Conservation (phyloP, 2,797 vertebrate genomes). For the Chromis chromis region DNA sequence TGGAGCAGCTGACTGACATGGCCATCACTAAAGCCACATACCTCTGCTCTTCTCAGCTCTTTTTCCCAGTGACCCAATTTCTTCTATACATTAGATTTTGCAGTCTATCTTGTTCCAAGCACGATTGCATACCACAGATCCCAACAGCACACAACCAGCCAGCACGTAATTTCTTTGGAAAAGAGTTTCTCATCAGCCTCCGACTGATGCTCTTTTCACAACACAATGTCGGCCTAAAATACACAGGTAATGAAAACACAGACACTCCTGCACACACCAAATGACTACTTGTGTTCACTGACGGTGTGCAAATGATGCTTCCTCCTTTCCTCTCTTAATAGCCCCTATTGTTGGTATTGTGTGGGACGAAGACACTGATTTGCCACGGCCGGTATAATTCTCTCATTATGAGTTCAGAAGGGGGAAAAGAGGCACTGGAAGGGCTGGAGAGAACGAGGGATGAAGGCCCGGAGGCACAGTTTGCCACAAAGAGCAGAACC, state of each 20-base stretch:
- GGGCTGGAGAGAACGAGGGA: conserved; percentile 32
- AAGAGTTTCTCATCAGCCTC: conserved; percentile 2
- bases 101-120: background rate
- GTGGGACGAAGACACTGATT: conserved; percentile 64
- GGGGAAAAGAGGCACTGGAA: conserved; percentile 32
- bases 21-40: background rate
- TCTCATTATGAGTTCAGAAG: conserved; percentile 78
- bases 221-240: conserved; percentile 41
- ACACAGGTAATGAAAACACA: conserved; percentile 61
- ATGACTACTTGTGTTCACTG: conserved; percentile 41
- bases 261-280: conserved; percentile 33
- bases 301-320: conserved; percentile 43
- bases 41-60: background rate
- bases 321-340: conserved; percentile 51
- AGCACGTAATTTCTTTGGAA: conserved; percentile 4
- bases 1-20: background rate
- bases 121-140: conserved; percentile 3
- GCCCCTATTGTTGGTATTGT: conserved; percentile 59
- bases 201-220: conserved; percentile 18
- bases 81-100: conserved; percentile 16
- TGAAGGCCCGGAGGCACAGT: conserved; percentile 47
- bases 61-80: background rate
- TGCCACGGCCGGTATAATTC: conserved; percentile 73
- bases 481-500: conserved; percentile 57
- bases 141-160: conserved; percentile 19